Percentiles rank a stretch among this genome's conserved stretches.
phyloP scores from a whole-genome alignment of 2,888 invertebrate species.

The Xylota segnis region DNA sequence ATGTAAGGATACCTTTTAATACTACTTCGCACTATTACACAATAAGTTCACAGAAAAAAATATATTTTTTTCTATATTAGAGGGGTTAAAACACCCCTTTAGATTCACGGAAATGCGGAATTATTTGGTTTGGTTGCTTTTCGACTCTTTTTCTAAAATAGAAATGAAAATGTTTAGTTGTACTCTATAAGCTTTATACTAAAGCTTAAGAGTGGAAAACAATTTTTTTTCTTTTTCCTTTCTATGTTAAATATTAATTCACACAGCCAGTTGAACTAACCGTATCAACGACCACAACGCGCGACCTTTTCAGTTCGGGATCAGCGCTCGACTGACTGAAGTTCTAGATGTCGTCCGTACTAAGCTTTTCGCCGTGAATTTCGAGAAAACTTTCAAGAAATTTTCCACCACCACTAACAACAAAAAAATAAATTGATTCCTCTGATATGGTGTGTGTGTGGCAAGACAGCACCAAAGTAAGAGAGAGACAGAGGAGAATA shows the following conservation, averaged over 20 bases:
- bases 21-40: constrained; percentile 76
- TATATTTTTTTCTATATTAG: constrained; percentile 57
- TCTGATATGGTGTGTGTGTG: constrained; percentile 46
- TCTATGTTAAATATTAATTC: constrained; percentile 43
- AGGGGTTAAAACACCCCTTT: constrained; percentile 75
- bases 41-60: constrained; percentile 73
- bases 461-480: constrained; percentile 1
- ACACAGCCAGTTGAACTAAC: constrained; percentile 62
- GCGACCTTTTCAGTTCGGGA: constrained; percentile 80
- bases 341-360: constrained; percentile 65
- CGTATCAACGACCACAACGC: constrained; percentile 77
- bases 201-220: constrained; percentile 71
- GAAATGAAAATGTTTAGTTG: constrained; percentile 65
- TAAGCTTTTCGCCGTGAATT: constrained; percentile 77
- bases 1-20: constrained; percentile 71
- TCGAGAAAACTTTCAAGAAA: constrained; percentile 58
- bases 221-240: constrained; percentile 49
- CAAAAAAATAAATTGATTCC: constrained; percentile 56
- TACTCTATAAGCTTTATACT: constrained; percentile 74
- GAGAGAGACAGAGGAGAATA: constrained; percentile 24
- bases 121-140: constrained; percentile 71
- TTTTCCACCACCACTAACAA: constrained; percentile 63
- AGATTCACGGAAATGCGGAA: constrained; percentile 71
- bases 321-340: constrained; percentile 80
- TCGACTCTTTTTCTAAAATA: constrained; percentile 71